Evolutionary conservation across 1,140 invertebrate species (phyloP), one percentile per base, ranked within the genome.

Genomic region (Papilio glaucus): DNA sequence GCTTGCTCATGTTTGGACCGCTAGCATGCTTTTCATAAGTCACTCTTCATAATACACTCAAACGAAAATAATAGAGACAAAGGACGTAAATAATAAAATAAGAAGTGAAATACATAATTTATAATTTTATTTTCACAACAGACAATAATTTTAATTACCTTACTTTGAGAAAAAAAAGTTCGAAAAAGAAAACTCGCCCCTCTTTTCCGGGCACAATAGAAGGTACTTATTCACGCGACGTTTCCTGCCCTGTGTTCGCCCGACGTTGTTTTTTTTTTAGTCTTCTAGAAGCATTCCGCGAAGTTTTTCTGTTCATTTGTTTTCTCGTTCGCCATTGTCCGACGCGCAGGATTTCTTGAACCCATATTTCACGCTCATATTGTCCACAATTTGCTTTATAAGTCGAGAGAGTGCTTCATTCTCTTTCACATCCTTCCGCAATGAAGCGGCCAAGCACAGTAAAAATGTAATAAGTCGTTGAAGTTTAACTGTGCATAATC

Each of bases 291-390:
- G 49, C 45, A 4, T 10, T 24, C 18, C 18, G 49, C 10, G 49
- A 80, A 88, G 79, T 84, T 91, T 89, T 86, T 89, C 86, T 87
- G 82, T 89, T 90, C 87, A 89, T 88, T 91, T 89, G 85, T 85
- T 88, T 85, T 84, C 49, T 57, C 45, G 77, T 72, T 74, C 78
- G 74, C 75, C 80, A 80, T 83, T 82, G 82, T 85, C 82, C 81
- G 73, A 68, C 72, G 80, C 72, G 77, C 88, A 90, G 89, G 89
- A 91, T 91, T 88, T 89, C 87, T 88, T 86, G 84, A 85, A 83
- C 86, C 89, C 89, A 87, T 91, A 90, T 91, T 90, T 91, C 85
- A 90, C 83, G 79, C 80, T 91, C 89, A 91, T 91, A 91, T 91
- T 91, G 89, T 88, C 78, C 76, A 72, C 80, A 68, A 80, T 82